Conservation (phyloP, 2,797 vertebrate species). For the Spizella passerina region DNA sequence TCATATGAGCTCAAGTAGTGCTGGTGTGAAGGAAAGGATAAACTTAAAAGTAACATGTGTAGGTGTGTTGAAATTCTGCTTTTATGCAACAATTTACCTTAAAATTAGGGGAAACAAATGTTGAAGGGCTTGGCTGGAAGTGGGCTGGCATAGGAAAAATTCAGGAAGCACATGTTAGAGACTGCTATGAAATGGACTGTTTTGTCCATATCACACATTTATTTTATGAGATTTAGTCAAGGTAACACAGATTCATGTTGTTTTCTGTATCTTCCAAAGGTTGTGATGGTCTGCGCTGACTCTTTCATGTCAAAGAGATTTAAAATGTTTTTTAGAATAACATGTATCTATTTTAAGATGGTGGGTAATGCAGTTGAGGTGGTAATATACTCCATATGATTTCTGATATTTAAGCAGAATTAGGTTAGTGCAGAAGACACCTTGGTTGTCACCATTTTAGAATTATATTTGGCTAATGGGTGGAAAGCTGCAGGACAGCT, state of each 20-base stretch:
- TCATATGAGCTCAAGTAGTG: background rate
- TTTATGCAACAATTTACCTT: background rate
- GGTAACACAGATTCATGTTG: background rate
- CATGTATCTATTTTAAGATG: rapidly evolving
- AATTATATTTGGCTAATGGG: background rate
- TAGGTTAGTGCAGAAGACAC: background rate
- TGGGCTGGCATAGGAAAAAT: background rate
- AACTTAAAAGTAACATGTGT: background rate
- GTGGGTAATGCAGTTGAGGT: background rate
- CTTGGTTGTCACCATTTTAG: background rate
- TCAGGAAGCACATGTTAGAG: background rate
- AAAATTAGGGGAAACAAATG: background rate
- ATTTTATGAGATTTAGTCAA: background rate
- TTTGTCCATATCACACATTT: background rate
- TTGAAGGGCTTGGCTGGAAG: background rate
- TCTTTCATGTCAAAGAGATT: background rate
- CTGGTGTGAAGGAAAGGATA: background rate
- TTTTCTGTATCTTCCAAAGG: background rate
- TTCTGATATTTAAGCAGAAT: background rate
- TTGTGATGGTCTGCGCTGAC: background rate
- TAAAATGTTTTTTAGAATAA: background rate
- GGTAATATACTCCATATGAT: background rate
- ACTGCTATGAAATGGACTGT: background rate
- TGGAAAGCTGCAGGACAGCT: background rate
- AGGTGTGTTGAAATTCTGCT: background rate